Evolutionary conservation across 2,113 vertebrate genomes (phyloP), one percentile per base, ranked within the genome.

Genomic region (Setophaga petechia): DNA sequence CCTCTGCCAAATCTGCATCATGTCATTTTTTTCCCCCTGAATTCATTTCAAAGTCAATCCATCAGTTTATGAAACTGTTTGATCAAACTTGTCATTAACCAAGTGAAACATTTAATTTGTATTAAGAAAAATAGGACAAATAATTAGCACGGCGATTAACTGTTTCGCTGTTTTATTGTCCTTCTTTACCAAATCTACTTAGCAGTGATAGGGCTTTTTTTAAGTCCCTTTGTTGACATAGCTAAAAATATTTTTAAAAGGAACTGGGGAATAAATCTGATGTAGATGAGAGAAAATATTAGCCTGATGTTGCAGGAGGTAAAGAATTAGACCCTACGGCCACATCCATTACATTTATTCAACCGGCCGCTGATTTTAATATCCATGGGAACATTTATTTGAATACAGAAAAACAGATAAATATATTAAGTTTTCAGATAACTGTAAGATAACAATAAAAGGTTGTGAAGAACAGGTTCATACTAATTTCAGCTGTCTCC

Each of bases 21-120:
- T 98, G 98, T 95, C 97, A 93, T 97, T 97, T 97, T 96, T 98
- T 97, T 94, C 87, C 80, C 91, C 97, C 97, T 98, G 98, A 98
- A 98, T 98, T 98, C 97, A 98, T 98, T 98, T 98, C 98, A 98
- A 98, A 98, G 98, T 98, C 98, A 98, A 97, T 98, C 98, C 98
- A 98, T 98, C 98, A 98, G 97, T 98, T 98, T 98, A 97, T 97
- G 97, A 97, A 98, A 98, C 97, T 98, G 98, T 98, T 98, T 98
- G 98, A 98, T 98, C 97, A 98, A 98, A 98, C 97, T 98, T 98
- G 98, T 98, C 97, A 98, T 98, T 98, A 98, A 98, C 97, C 98
- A 97, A 98, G 97, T 98, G 98, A 98, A 98, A 98, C 97, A 97
- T 98, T 98, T 98, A 97, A 98, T 98, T 98, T 98, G 97, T 98